A percentile compares a stretch with the other conserved stretches of the same genome.
These are phyloP conservation scores for Drosophila lowei DNA, from an alignment of 1,140 invertebrate genomes.

Conservation along the genomic window DNA sequence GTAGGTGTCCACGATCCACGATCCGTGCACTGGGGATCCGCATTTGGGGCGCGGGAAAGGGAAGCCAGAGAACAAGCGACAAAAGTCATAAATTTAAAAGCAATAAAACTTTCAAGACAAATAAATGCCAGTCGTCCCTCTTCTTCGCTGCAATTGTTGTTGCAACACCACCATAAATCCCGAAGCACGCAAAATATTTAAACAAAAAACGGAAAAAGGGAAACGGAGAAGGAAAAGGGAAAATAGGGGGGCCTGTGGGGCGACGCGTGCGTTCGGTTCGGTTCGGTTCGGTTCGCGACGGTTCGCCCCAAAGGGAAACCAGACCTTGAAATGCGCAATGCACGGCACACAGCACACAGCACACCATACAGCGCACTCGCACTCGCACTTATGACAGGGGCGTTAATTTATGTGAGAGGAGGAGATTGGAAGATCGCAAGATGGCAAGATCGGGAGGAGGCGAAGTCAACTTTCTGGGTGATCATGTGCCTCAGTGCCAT, in stretches of 20 bases:
- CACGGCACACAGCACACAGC: not conserved
- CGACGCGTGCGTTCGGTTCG: constrained; percentile 60
- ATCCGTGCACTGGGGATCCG: not conserved
- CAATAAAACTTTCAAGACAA: constrained; percentile 82
- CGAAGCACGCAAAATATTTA: constrained; percentile 75
- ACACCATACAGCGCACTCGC: not conserved
- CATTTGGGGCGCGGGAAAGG: not conserved
- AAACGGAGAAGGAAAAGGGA: too few relatives aligned
- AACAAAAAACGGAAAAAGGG: constrained; percentile 34
- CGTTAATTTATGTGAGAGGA: constrained; percentile 74
- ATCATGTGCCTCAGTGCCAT: constrained; percentile 45
- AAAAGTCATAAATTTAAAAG: constrained; percentile 78
- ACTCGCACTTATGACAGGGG: constrained; percentile 67
- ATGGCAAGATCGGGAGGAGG: not conserved
- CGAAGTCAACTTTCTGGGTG: constrained; percentile 16
- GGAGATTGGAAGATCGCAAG: not conserved
- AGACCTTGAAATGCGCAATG: constrained; percentile 70
- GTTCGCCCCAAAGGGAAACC: constrained; percentile 33
- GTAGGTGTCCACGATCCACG: constrained; percentile 19
- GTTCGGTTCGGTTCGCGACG: too few relatives aligned
- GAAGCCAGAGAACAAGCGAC: constrained; percentile 35
- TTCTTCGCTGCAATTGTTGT: constrained; percentile 31
- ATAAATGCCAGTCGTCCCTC: constrained; percentile 63
- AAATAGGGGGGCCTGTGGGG: not conserved
- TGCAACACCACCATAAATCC: constrained; percentile 68